Evolutionary conservation across 37 sponge, comb jelly and placozoan species (phyloP).

Genomic region (Oscarella lobularis): DNA sequence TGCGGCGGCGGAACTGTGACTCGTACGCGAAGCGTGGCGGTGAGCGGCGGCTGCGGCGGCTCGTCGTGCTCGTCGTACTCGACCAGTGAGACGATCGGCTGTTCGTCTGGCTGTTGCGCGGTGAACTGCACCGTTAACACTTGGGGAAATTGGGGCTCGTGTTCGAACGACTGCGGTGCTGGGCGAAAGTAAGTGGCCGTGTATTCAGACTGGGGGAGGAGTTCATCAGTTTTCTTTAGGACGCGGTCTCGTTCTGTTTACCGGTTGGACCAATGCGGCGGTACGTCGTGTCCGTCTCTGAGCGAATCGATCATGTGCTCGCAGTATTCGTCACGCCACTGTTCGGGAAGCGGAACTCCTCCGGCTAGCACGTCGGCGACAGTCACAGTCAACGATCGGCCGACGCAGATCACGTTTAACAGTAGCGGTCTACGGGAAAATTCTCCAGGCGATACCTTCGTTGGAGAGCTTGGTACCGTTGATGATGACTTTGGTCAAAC

Average conservation of each 20-base stretch:
- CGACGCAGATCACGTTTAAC: not conserved
- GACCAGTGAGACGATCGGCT: not conserved
- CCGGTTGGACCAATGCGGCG: too few species aligned
- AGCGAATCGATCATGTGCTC: too few species aligned
- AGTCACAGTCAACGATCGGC: slow-evolving; percentile 1
- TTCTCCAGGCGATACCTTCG: not conserved
- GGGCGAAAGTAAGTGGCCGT: too few species aligned
- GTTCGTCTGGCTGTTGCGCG: not conserved
- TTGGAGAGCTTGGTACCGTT: not conserved
- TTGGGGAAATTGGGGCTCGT: too few species aligned
- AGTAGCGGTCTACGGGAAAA: slow-evolving; percentile 2
- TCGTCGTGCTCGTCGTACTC: not conserved
- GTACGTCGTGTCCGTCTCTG: too few species aligned
- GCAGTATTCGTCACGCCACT: too few species aligned
- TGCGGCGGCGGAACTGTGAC: not conserved
- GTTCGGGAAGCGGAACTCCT: too few species aligned
- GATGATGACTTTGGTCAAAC: not conserved
- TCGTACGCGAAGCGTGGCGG: not conserved
- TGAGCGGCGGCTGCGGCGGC: not conserved
- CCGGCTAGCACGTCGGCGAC: too few species aligned
- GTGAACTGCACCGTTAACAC: not conserved
- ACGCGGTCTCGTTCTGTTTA: too few species aligned
- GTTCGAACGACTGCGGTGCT: too few species aligned
- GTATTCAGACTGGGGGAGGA: too few species aligned
- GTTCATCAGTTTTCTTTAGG: too few species aligned